These are phyloP conservation scores for Scaptomyza parva DNA, from an alignment of 2,888 invertebrate species.

Conservation along the genomic window DNA sequence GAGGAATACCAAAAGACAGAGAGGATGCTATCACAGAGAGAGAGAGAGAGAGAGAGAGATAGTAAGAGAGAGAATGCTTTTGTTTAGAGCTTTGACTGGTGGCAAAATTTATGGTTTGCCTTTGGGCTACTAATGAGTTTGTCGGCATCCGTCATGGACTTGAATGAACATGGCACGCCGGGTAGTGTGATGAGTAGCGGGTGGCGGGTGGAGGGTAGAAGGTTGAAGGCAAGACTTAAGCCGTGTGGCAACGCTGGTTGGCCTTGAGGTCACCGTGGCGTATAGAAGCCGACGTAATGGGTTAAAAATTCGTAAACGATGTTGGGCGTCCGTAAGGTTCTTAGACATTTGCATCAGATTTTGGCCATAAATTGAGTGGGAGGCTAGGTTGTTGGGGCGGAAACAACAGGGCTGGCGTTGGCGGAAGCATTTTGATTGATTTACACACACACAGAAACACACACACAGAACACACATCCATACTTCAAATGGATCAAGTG, in stretches of 20 bases:
- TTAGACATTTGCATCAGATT: slow-evolving; percentile 76
- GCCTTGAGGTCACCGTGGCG: slow-evolving; percentile 39
- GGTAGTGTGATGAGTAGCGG: no score
- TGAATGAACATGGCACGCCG: slow-evolving; percentile 14
- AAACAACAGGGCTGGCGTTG: slow-evolving; percentile 23
- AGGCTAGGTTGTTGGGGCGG: slow-evolving; percentile 27
- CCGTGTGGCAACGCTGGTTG: slow-evolving; percentile 21
- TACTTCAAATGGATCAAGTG: slow-evolving; percentile 24
- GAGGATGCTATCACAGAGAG: background rate
- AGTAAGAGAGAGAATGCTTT: slow-evolving; percentile 13
- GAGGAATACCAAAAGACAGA: background rate
- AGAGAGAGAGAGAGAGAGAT: background rate
- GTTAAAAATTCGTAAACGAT: slow-evolving; percentile 77
- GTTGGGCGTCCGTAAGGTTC: slow-evolving; percentile 75
- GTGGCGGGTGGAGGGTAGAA: slow-evolving; percentile 7
- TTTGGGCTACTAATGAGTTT: slow-evolving; percentile 77
- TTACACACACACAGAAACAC: slow-evolving; percentile 53
- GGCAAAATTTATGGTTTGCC: slow-evolving; percentile 72
- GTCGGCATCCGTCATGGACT: slow-evolving; percentile 68
- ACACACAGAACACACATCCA: slow-evolving; percentile 7
- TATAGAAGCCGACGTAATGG: slow-evolving; percentile 54
- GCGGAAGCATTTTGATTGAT: slow-evolving; percentile 76
- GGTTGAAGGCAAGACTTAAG: slow-evolving; percentile 42
- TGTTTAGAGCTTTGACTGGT: slow-evolving; percentile 53
- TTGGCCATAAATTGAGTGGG: slow-evolving; percentile 66